Evolutionary conservation across 1,140 invertebrate species (phyloP).

Genomic region (Archivesica marissinica): DNA sequence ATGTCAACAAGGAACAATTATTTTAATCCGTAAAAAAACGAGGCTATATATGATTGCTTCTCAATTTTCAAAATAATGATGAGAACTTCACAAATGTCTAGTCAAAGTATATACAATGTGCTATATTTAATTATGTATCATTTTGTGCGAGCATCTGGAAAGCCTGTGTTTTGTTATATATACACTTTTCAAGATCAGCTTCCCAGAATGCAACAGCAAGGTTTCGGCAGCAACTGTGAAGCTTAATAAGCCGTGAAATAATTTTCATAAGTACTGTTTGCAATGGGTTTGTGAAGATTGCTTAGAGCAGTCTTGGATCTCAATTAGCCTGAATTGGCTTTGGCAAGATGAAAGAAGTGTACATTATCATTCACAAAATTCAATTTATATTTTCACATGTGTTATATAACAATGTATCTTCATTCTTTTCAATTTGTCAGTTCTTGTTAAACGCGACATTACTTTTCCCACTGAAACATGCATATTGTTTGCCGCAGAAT

Average conservation of each 20-base stretch:
- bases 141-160: conserved; percentile 47
- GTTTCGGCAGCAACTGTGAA: conserved; percentile 38
- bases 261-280: conserved; percentile 41
- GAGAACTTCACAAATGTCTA: conserved; percentile 42
- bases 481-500: not conserved
- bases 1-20: not conserved
- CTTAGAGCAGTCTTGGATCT: conserved; percentile 32
- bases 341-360: conserved; percentile 16
- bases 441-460: conserved; percentile 3
- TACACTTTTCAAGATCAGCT: conserved; percentile 28
- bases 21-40: not conserved
- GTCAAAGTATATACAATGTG: conserved; percentile 56
- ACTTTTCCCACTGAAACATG: not conserved
- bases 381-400: conserved; percentile 31
- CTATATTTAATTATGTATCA: conserved; percentile 59
- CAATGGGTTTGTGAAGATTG: conserved; percentile 27
- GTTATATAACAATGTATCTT: conserved; percentile 32
- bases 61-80: conserved; percentile 21
- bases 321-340: conserved; percentile 31
- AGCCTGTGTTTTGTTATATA: conserved; percentile 33
- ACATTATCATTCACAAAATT: conserved; percentile 31
- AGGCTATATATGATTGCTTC: conserved; percentile 30
- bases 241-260: conserved; percentile 59
- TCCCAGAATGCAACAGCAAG: conserved; percentile 7
- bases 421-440: conserved; percentile 8